Percentiles rank a stretch among this genome's conserved stretches.
These are phyloP conservation scores for Halcyon smyrnensis DNA, from an alignment of 2,797 vertebrate species.

Conservation along the genomic window DNA sequence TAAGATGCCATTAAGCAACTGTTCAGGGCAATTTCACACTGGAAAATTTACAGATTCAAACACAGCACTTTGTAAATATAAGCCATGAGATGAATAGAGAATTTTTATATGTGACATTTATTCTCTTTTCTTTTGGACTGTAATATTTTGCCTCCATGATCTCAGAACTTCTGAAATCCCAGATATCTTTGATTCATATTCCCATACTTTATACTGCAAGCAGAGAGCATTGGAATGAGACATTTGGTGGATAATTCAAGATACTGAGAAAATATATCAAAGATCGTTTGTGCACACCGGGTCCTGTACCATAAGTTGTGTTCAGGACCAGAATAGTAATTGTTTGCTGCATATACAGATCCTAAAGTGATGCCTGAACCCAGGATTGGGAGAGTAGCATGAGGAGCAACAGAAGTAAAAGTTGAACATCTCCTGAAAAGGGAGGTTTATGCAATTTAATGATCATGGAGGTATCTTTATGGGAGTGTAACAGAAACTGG, in stretches of 20 bases:
- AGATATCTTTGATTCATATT: slow-evolving; percentile 27
- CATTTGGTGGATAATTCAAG: background rate
- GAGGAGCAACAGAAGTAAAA: background rate
- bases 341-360: background rate
- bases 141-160: slow-evolving; percentile 35
- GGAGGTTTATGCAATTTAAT: background rate
- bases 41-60: slow-evolving; percentile 70
- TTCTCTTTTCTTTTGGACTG: slow-evolving; percentile 34
- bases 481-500: background rate
- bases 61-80: slow-evolving; percentile 67
- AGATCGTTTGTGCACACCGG: background rate
- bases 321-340: background rate
- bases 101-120: slow-evolving; percentile 51
- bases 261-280: background rate
- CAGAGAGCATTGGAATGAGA: background rate
- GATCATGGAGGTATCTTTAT: background rate
- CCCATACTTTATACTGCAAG: background rate
- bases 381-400: background rate
- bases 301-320: background rate
- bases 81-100: slow-evolving; percentile 55
- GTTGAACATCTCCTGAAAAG: background rate
- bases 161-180: slow-evolving; percentile 16
- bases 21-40: slow-evolving; percentile 74
- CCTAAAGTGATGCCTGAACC: background rate
- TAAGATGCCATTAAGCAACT: slow-evolving; percentile 79